Conservation (phyloP, 2,888 invertebrate species). For the Sycophila texana region DNA sequence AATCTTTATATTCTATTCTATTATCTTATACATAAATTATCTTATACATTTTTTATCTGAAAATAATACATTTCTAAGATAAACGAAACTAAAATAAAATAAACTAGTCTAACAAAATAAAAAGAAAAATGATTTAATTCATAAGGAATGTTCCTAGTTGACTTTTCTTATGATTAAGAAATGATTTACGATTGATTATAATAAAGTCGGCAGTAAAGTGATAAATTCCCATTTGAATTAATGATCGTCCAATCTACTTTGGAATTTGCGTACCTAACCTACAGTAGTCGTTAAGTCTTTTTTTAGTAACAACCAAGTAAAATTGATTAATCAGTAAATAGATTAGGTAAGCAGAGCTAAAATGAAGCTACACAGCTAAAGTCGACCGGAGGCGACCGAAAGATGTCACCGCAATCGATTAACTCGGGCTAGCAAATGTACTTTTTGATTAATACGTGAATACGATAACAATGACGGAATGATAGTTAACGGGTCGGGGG, state of each 20-base stretch:
- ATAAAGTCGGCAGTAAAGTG: not conserved
- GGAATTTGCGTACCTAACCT: conserved; percentile 5
- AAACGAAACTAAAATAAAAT: conserved; percentile 39
- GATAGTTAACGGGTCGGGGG: conserved; percentile 1
- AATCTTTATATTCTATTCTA: not conserved
- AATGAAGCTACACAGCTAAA: not conserved
- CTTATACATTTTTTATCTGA: conserved; percentile 36
- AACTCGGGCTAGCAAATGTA: conserved; percentile 1
- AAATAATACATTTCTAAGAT: conserved; percentile 22
- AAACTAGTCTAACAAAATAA: conserved; percentile 19
- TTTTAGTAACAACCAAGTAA: no score
- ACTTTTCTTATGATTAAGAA: conserved; percentile 11
- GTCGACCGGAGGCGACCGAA: not conserved
- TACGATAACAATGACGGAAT: conserved; percentile 9
- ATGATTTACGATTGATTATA: conserved; percentile 4
- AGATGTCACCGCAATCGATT: conserved; percentile 3
- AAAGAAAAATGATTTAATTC: conserved; percentile 10
- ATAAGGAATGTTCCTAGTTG: no score
- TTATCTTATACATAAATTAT: not conserved
- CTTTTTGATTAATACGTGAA: conserved; percentile 14
- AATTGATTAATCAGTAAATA: not conserved
- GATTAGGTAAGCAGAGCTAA: conserved; percentile 7
- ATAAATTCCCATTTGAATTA: not conserved
- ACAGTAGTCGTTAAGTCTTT: no score
- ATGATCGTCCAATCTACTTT: not conserved